Base-by-base conservation (phyloP, 2,797 vertebrate genomes). In the Aulostomus chinensis region DNA sequence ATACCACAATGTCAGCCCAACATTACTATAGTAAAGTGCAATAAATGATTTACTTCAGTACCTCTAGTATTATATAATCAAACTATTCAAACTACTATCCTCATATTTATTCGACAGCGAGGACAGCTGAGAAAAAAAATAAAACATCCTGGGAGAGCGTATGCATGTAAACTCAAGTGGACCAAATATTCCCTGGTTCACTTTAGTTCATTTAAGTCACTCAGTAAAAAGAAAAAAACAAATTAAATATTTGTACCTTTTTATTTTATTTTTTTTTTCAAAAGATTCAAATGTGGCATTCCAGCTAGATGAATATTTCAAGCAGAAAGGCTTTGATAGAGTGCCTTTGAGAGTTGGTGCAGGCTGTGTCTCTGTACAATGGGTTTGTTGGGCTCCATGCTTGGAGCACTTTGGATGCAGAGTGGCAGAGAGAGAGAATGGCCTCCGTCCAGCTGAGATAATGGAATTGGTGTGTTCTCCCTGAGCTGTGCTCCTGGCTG, bases 381-480 rank as follows among this genome's bases (percentile, higher is more conserved):
- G 64, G 76, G 67, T 70, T 79, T 57, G 74, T 62, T 48, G 59
- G 75, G 73, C 59, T 78, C 45, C 71, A 66, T 51, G 72, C 83
- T 86, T 63, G 38, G 45, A 89, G 84, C 86, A 89, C 88, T 89
- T 86, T 86, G 80, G 76, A 76, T 81, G 68, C 74, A 53, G 78
- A 73, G 73, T 59, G 55, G 70, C 62, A 48, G 81, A 58, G 77
- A 66, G 66, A 13, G 14, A 84, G 80, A 85, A 86, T 87, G 87
- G 86, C 86, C 64, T 65, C 63, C 46, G 82, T 90, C 91, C 91
- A 92, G 85, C 88, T 83, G 88, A 86, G 90, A 91, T 92, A 92
- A 92, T 92, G 91, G 91, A 91, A 91, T 91, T 90, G 90, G 86
- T 88, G 82, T 92, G 89, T 92, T 90, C 79, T 91, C 86, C 79